Percentiles rank a stretch among this genome's conserved stretches.
Conservation (phyloP, 2,797 vertebrate genomes). For the Strix occidentalis region DNA sequence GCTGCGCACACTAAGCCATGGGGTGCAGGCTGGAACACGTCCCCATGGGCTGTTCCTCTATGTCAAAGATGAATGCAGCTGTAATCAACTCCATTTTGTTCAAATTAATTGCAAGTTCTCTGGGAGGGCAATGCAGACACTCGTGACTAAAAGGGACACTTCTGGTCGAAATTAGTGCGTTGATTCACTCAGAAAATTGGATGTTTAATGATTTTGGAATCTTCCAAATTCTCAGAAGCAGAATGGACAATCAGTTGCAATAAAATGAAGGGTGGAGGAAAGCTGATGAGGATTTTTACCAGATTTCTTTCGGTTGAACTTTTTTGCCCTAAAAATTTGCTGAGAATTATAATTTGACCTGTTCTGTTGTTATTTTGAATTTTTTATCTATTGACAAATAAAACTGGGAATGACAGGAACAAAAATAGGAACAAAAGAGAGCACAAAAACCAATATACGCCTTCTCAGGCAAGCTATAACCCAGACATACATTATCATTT, state of each 20-base stretch:
- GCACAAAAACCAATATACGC: background rate
- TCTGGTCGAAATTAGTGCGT: background rate
- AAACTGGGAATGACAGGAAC: background rate
- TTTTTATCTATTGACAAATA: background rate
- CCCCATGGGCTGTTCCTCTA: conserved; percentile 22
- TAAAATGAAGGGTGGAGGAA: background rate
- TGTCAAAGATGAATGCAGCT: background rate
- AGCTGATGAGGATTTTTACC: background rate
- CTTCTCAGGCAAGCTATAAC: background rate
- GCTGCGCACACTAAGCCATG: background rate
- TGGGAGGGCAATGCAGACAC: background rate
- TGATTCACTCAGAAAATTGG: background rate
- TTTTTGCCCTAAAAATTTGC: background rate
- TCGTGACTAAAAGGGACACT: background rate
- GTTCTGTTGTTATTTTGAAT: background rate
- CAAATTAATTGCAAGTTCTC: background rate
- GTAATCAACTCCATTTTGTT: background rate
- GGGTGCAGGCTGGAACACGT: conserved; percentile 27
- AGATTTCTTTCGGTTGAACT: background rate
- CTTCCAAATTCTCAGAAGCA: background rate
- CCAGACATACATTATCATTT: background rate
- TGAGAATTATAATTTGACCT: background rate
- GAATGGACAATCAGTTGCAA: background rate
- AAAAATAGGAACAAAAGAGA: background rate
- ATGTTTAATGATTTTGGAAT: background rate